phyloP scores from a whole-genome alignment of 2,797 vertebrate genomes.

The Siniperca scherzeri region DNA sequence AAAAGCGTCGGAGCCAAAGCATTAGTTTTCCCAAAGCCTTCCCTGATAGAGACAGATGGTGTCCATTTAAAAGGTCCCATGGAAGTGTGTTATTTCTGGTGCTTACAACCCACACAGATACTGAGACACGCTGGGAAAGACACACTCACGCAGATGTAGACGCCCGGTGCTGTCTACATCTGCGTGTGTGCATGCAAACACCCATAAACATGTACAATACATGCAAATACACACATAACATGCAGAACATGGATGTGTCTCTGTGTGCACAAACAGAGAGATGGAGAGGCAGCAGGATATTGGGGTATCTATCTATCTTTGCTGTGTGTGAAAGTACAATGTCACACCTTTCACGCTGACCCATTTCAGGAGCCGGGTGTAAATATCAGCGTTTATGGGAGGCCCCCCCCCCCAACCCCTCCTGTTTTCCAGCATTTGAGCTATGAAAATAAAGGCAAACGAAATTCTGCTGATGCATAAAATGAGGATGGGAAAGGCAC shows the following conservation, averaged over 20 bases:
- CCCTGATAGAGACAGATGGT: conserved; percentile 83
- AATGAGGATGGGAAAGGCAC: conserved; percentile 83
- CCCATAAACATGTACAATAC: conserved; percentile 29
- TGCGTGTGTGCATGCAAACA: conserved; percentile 38
- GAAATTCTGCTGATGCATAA: conserved; percentile 83
- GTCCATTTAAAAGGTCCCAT: conserved; percentile 83
- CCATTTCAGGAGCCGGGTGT: conserved; percentile 47
- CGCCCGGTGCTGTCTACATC: conserved; percentile 50
- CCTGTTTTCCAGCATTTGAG: conserved; percentile 67
- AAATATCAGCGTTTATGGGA: conserved; percentile 69
- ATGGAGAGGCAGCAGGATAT: conserved; percentile 3
- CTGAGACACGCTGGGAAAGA: conserved; percentile 58
- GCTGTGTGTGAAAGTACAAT: conserved; percentile 48
- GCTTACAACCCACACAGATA: conserved; percentile 70
- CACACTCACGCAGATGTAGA: conserved; percentile 58
- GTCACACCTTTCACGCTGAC: conserved; percentile 52
- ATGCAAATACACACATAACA: conserved; percentile 40
- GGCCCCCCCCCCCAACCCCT: neutral
- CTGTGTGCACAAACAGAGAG: conserved; percentile 7
- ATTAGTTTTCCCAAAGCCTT: conserved; percentile 79
- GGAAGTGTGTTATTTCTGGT: conserved; percentile 82
- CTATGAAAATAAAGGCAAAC: conserved; percentile 78
- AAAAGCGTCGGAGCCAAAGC: conserved; percentile 70
- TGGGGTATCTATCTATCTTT: conserved; percentile 43
- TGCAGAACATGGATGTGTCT: conserved; percentile 6